Evolutionary conservation across 2,888 invertebrate species (phyloP), one percentile per base, ranked within the genome.

Genomic region (Leptinotarsa rubiginosa): DNA sequence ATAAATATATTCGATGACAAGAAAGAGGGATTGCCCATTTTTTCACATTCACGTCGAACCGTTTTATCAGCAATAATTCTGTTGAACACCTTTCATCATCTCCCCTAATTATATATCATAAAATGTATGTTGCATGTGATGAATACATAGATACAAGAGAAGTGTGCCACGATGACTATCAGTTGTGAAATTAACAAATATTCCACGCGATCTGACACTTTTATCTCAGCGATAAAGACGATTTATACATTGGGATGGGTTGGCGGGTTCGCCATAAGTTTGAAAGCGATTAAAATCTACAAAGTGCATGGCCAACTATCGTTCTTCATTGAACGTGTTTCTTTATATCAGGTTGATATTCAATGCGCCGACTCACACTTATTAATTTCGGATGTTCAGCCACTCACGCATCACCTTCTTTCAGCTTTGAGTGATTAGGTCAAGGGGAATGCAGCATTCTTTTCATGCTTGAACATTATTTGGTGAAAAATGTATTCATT

Each of bases 151-250:
- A 56, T 56, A 62, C 62, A 62, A 62, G 62, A 62, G 62, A 62
- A 62, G 62, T 62, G 62, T 62, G 62, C 62, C 62, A 62, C 41
- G 62, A 62, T 62, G 62, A 62, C 25, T n/a, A 56, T 56, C 56
- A 62, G 31, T 62, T 62, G 62, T 62, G 62, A 25, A 41, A 62
- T 62, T 41, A 41, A 41, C 62, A 62, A 62, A 62, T 62, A 62
- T 31, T 62, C 62, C 16, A 31, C 41, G 12, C 31, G 62, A 7
- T 62, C 41, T 41, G 62, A 31, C 62, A 62, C 31, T 62, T 62
- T 62, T 62, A 62, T 62, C 62, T 25, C 41, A n/a, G 31, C 62
- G n/a, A 62, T 62, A 62, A 62, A 62, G 16, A n/a, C 62, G 62
- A 62, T 62, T 62, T 62, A 31, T 25, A 20, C 12, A 12, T 56